Evolutionary conservation across 2,797 vertebrate species (phyloP), one percentile per base, ranked within the genome.

Genomic region (Acipenser transmontanus): DNA sequence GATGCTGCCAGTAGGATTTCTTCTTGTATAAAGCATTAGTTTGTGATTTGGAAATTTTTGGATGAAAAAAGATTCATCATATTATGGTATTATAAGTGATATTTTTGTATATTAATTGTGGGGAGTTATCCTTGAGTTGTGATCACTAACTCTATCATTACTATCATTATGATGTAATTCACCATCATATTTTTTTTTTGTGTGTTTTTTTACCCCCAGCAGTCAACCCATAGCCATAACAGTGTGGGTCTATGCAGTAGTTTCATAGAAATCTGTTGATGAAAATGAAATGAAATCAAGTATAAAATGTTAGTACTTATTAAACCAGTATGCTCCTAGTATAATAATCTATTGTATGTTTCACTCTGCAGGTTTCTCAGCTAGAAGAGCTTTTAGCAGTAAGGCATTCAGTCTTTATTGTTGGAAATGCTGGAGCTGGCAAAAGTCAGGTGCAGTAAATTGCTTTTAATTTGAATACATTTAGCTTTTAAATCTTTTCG

Each of bases 361-460:
- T 34, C 60, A 17, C 34, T 69, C 52, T 70, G 7, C 71, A 94
- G 89, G 89, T 93, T 70, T 89, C 83, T 7, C 87, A 92, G 72
- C 71, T 89, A 67, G 85, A 93, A 77, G 86, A 87, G 72, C 79
- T 92, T 20, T 68, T 89, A 74, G 74, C 83, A 64, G 85, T 92
- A 67, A 84, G 83, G 63, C 87, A 89, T 72, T 93, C 91, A 20
- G 70, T 89, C 60, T 92, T 93, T 82, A 78, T 91, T 0, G 84
- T 86, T 7, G 89, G 89, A 7, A 92, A 90, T 72, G 81, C 87
- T 68, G 85, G 88, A 74, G 85, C 85, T 50, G 86, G 86, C 65
- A 91, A 92, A 78, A 93, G 83, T 71, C 87, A 89, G 87, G 90
- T 91, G 69, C 74, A 67, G 67, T 34, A 34, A 34, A 34, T 34